phyloP scores from a whole-genome alignment of 2,797 vertebrate genomes.

The Peromyscus aztecus region DNA sequence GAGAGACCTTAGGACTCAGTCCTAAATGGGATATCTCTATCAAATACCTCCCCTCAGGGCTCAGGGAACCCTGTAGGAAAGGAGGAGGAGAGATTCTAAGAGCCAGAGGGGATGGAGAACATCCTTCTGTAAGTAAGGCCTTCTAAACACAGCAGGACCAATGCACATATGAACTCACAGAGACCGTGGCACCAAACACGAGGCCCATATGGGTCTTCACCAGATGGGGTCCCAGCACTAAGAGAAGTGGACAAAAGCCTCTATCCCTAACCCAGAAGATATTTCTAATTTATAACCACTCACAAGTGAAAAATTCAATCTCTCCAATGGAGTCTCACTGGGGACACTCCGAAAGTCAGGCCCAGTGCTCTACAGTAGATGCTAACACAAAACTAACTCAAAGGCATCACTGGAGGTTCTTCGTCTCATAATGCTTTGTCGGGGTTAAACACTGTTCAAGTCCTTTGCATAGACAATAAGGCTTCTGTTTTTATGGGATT shows the following conservation, averaged over 20 bases:
- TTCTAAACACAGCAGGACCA: not conserved
- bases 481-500: not conserved
- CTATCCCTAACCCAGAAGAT: not conserved
- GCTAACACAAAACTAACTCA: not conserved
- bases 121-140: not conserved
- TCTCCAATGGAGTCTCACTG: not conserved
- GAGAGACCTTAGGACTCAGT: not conserved
- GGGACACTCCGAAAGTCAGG: not conserved
- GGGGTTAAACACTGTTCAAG: not conserved
- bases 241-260: not conserved
- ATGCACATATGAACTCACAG: not conserved
- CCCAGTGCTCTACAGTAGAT: not conserved
- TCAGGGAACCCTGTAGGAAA: not conserved
- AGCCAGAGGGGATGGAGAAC: not conserved
- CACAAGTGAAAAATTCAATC: not conserved
- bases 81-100: not conserved
- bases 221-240: not conserved
- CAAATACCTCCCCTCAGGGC: not conserved
- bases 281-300: not conserved
- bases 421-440: not conserved
- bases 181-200: not conserved
- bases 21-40: not conserved
- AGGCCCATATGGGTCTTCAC: not conserved
- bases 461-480: not conserved
- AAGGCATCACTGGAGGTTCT: not conserved